Evolutionary conservation across 2,888 invertebrate species (phyloP).

Genomic region (Andricus quercusramuli): DNA sequence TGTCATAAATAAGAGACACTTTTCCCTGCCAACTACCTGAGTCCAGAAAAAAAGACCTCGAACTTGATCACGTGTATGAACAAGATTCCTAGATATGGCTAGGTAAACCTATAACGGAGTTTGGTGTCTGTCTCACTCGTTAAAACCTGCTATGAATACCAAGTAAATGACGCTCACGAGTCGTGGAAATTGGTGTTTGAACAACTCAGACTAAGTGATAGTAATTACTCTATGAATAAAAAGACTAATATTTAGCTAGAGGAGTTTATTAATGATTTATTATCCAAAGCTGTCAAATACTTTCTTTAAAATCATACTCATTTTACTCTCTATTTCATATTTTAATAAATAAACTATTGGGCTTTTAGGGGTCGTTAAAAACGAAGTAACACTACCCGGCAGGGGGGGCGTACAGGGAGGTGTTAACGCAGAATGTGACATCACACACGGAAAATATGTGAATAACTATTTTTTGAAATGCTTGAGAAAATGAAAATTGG

Average conservation of each 20-base stretch:
- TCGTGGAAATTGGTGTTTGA: slow-evolving; percentile 27
- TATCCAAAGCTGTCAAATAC: background rate
- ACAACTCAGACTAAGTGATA: slow-evolving; percentile 15
- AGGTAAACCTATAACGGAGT: slow-evolving; percentile 39
- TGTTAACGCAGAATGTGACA: no score
- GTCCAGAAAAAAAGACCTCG: slow-evolving; percentile 10
- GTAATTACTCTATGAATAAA: slow-evolving; percentile 10
- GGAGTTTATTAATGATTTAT: background rate
- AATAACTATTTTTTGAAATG: no score
- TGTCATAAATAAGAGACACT: slow-evolving; percentile 12
- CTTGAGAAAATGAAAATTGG: no score
- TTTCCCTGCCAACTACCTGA: background rate
- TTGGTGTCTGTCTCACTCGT: slow-evolving; percentile 13
- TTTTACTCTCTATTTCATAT: no score
- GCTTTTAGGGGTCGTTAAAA: no score
- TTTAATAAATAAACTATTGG: no score
- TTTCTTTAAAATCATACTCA: background rate
- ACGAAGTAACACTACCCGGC: no score
- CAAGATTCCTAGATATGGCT: slow-evolving; percentile 38
- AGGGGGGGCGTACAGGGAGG: no score
- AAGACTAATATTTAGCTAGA: background rate
- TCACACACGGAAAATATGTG: no score
- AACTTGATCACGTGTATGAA: slow-evolving; percentile 37
- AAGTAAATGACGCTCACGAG: slow-evolving; percentile 18
- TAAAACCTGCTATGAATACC: slow-evolving; percentile 23